Evolutionary conservation across 2,888 invertebrate genomes (phyloP).

Genomic region (Synanthedon formicaeformis): DNA sequence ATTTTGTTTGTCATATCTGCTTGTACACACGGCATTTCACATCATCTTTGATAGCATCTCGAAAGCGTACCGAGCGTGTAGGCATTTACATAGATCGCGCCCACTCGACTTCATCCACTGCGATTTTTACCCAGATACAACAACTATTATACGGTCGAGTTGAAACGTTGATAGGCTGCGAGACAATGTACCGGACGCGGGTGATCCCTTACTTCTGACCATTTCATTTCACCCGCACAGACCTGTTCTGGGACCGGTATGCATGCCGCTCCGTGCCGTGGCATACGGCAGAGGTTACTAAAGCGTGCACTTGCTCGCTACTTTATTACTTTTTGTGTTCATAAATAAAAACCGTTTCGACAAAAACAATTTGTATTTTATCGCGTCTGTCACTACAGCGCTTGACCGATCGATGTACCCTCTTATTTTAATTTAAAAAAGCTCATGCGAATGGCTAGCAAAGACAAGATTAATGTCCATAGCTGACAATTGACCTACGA

Average conservation of each 20-base stretch:
- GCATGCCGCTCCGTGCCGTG: conserved; percentile 32
- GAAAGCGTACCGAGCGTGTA: conserved; percentile 56
- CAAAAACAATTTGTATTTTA: conserved; percentile 49
- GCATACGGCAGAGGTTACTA: conserved; percentile 54
- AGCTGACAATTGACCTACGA: no score
- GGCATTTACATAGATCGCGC: conserved; percentile 61
- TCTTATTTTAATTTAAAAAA: no score
- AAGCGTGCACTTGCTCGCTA: conserved; percentile 61
- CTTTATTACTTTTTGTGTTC: conserved; percentile 62
- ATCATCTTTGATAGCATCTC: conserved; percentile 48
- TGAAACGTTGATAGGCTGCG: conserved; percentile 36
- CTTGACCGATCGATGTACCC: conserved; percentile 1
- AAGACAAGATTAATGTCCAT: not conserved
- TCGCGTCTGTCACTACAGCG: conserved; percentile 36
- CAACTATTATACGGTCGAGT: conserved; percentile 51
- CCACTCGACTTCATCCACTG: conserved; percentile 40
- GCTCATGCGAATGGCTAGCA: not conserved
- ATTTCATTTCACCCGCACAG: conserved; percentile 39
- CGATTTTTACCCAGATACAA: conserved; percentile 47
- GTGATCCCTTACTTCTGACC: conserved; percentile 34
- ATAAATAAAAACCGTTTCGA: conserved; percentile 56
- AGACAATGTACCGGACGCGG: conserved; percentile 28
- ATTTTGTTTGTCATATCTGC: conserved; percentile 32
- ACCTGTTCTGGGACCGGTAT: conserved; percentile 40
- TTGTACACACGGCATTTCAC: conserved; percentile 17